A percentile compares a stretch with the other conserved stretches of the same genome.
These are phyloP conservation scores for Falco novaeseelandiae DNA, from an alignment of 2,797 vertebrate genomes.

Conservation along the genomic window DNA sequence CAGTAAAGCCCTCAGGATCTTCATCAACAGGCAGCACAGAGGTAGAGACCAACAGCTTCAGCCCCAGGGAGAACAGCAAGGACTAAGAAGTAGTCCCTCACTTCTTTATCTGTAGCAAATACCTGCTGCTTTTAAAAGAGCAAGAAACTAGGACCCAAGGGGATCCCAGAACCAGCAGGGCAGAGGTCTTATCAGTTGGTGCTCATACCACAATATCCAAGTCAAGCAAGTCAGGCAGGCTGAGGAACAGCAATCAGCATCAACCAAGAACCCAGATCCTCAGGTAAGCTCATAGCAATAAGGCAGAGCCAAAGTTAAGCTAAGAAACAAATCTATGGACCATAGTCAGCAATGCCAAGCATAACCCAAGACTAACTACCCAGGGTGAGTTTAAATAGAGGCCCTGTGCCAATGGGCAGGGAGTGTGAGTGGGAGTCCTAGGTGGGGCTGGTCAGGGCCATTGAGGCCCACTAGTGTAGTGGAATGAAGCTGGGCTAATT, in stretches of 20 bases:
- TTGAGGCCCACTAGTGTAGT: background rate
- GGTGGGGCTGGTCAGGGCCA: background rate
- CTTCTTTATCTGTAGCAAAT: background rate
- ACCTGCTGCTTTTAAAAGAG: background rate
- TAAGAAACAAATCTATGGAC: accelerated
- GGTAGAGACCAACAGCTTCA: background rate
- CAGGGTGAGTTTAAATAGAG: background rate
- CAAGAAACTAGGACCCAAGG: background rate
- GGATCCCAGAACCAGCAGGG: background rate
- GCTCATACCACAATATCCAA: background rate
- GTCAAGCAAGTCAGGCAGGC: background rate
- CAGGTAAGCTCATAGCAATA: accelerated
- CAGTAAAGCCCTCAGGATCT: background rate
- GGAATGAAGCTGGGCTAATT: too few relatives aligned
- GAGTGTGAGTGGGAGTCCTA: background rate
- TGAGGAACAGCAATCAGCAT: background rate
- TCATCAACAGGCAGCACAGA: background rate
- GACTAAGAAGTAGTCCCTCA: background rate
- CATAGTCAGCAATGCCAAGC: accelerated
- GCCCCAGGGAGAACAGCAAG: background rate
- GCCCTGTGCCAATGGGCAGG: accelerated
- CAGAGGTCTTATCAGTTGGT: background rate
- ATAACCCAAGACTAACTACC: accelerated
- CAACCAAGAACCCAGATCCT: background rate
- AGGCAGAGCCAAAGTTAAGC: background rate